Conservation (phyloP, 2,797 vertebrate genomes). For the Syngnathus acus region DNA sequence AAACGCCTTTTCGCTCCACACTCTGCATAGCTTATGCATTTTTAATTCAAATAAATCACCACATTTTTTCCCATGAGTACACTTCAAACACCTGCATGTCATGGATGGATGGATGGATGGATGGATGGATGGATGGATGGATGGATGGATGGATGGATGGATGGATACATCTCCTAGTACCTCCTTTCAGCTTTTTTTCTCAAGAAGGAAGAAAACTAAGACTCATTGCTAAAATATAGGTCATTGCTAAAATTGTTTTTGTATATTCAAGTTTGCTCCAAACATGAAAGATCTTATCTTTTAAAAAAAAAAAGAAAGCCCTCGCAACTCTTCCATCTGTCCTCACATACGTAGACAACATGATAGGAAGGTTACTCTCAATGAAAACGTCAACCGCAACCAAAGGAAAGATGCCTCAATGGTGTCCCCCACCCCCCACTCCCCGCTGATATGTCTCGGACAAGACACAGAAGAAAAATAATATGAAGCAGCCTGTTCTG, state of each 20-base stretch:
- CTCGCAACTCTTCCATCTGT: background rate
- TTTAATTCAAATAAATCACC: background rate
- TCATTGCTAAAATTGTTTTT: too few species aligned
- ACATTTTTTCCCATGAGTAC: background rate
- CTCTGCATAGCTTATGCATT: background rate
- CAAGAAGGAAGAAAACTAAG: too few species aligned
- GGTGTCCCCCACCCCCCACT: too few species aligned
- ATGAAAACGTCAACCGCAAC: background rate
- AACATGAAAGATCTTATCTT: background rate
- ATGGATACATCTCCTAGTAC: too few species aligned
- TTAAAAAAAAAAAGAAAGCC: background rate
- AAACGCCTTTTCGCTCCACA: background rate
- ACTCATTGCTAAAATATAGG: too few species aligned
- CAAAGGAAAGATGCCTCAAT: background rate
- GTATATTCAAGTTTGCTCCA: background rate
- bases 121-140: too few species aligned
- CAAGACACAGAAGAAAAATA: background rate
- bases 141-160: too few species aligned
- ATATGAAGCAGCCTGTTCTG: background rate
- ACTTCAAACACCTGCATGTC: background rate
- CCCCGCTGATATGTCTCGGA: background rate
- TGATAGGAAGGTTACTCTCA: conserved; percentile 3
- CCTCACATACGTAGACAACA: background rate
- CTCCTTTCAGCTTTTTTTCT: too few species aligned
- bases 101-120: too few species aligned